A percentile compares a stretch with the other conserved stretches of the same genome.
These are phyloP conservation scores for Nineta flava DNA, from an alignment of 2,888 invertebrate genomes.

Conservation along the genomic window DNA sequence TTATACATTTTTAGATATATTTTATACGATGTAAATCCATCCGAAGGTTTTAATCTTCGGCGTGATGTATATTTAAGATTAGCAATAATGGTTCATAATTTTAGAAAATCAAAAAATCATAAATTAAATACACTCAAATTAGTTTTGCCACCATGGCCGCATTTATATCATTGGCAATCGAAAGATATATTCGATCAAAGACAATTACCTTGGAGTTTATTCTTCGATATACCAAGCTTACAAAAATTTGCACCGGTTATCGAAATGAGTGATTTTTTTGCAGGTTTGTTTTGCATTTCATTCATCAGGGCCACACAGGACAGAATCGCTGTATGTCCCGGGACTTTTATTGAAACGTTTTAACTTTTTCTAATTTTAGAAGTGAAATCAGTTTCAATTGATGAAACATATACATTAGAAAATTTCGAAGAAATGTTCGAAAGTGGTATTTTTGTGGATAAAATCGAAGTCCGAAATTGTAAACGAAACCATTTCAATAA, in stretches of 20 bases:
- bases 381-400: conserved; percentile 30
- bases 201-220: conserved; percentile 61
- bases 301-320: too few relatives aligned
- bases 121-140: conserved; percentile 37
- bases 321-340: too few relatives aligned
- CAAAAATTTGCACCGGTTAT: conserved; percentile 66
- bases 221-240: conserved; percentile 73
- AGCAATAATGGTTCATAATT: conserved; percentile 61
- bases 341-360: too few relatives aligned
- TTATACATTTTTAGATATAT: conserved; percentile 41
- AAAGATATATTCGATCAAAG: conserved; percentile 34
- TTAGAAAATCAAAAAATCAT: conserved; percentile 33
- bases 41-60: conserved; percentile 93
- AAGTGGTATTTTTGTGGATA: conserved; percentile 66
- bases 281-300: conserved; percentile 28
- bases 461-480: conserved; percentile 49
- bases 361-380: too few relatives aligned
- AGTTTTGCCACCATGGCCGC: conserved; percentile 87
- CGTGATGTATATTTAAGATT: conserved; percentile 92
- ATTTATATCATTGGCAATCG: conserved; percentile 79
- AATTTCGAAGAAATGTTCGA: conserved; percentile 76
- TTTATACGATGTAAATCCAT: conserved; percentile 85
- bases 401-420: conserved; percentile 65
- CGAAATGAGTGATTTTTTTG: conserved; percentile 68
- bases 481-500: conserved; percentile 28